Conservation (phyloP, 2,797 vertebrate species). For the Paratrypauchen microcephalus region DNA sequence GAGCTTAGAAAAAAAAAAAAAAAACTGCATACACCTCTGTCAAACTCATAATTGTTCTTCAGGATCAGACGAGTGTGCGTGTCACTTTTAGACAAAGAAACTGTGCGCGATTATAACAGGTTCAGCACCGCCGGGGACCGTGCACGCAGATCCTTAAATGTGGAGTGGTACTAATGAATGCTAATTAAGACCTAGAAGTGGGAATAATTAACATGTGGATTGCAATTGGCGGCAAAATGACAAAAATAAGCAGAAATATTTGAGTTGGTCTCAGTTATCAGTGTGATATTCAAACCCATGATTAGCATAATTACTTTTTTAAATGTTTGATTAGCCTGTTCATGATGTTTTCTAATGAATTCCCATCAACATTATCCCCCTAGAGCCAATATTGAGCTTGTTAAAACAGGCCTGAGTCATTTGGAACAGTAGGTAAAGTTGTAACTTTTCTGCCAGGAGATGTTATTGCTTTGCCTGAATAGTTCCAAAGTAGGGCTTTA, state of each 20-base stretch:
- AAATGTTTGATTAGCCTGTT: not conserved
- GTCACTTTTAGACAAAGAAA: conserved; percentile 12
- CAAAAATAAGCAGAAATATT: not conserved
- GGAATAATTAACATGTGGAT: conserved; percentile 16
- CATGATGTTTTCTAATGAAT: not conserved
- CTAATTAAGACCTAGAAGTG: conserved; percentile 14
- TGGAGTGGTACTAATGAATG: conserved; percentile 29
- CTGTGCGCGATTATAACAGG: not conserved
- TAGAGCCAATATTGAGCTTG: not conserved
- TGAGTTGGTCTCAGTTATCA: not conserved
- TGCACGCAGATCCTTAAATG: not conserved
- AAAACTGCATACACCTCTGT: not conserved
- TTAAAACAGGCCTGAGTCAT: not conserved
- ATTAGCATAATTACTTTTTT: not conserved
- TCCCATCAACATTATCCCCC: not conserved
- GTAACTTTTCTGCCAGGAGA: too few species aligned
- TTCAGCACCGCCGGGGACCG: not conserved
- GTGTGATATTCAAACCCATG: not conserved
- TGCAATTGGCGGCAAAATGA: not conserved
- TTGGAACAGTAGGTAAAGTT: too few species aligned
- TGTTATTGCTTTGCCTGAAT: not conserved
- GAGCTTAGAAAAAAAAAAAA: not conserved
- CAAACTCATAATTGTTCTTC: conserved; percentile 22
- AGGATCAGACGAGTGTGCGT: not conserved
- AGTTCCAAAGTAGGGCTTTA: not conserved